Conservation (phyloP, 2,888 invertebrate species). For the Limnephilus marmoratus region DNA sequence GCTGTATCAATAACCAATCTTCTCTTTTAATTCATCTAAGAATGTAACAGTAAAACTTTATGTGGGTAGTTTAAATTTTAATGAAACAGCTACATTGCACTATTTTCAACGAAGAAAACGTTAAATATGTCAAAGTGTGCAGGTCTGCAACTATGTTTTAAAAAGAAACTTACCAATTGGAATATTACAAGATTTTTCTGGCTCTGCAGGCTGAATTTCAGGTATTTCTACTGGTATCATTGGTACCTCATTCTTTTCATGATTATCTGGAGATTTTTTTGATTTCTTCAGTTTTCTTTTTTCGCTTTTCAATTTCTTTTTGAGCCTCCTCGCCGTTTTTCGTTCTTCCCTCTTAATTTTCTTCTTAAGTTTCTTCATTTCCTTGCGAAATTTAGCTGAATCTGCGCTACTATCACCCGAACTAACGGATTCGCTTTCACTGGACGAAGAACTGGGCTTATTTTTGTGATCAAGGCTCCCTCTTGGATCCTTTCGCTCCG, state of each 20-base stretch:
- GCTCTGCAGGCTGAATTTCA: neutral
- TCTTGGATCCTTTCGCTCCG: neutral
- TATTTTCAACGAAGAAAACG: too few relatives aligned
- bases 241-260: conserved; percentile 63
- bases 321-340: conserved; percentile 76
- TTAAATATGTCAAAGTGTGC: too few relatives aligned
- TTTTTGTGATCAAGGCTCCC: neutral
- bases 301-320: conserved; percentile 76
- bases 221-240: neutral
- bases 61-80: too few relatives aligned
- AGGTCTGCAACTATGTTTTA: neutral
- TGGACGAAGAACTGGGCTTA: conserved; percentile 30
- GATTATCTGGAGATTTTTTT: conserved; percentile 54
- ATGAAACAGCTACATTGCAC: too few relatives aligned
- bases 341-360: conserved; percentile 77
- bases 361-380: conserved; percentile 75
- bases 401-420: conserved; percentile 71
- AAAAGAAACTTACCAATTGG: conserved; percentile 67
- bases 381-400: conserved; percentile 75
- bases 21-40: too few relatives aligned
- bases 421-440: conserved; percentile 30
- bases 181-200: conserved; percentile 69
- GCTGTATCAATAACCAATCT: too few relatives aligned
- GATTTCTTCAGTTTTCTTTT: conserved; percentile 72
- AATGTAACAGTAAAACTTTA: too few relatives aligned